Evolutionary conservation across 2,113 vertebrate species (phyloP).

Genomic region (Rhizomys pruinosus): DNA sequence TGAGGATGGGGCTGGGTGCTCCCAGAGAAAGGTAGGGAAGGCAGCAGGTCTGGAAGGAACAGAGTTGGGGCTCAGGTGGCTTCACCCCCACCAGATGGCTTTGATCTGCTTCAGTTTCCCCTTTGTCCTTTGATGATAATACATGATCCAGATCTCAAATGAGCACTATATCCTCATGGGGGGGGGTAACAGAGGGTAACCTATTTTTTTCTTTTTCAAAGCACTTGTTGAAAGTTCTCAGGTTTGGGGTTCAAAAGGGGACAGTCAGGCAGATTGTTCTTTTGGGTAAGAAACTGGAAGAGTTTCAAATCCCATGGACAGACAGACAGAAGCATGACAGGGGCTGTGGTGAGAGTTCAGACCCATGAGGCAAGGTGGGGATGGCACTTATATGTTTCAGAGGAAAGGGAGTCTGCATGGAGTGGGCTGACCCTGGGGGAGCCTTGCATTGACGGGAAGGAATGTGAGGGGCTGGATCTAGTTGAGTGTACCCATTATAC

Average conservation of each 20-base stretch:
- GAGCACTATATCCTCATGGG: not conserved
- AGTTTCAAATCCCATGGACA: not conserved
- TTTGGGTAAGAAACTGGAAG: not conserved
- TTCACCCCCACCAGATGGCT: too few species aligned
- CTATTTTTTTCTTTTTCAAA: not conserved
- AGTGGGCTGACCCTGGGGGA: not conserved
- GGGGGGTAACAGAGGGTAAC: not conserved
- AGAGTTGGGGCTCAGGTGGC: not conserved
- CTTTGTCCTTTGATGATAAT: not conserved
- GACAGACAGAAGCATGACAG: not conserved
- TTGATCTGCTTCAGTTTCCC: not conserved
- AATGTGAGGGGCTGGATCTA: too few species aligned
- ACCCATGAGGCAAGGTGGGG: not conserved
- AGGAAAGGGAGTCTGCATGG: not conserved
- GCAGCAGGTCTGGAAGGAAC: not conserved
- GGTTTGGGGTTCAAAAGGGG: not conserved
- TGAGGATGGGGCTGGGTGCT: too few species aligned
- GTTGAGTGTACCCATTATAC: not conserved
- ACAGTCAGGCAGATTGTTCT: not conserved
- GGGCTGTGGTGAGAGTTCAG: not conserved
- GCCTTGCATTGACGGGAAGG: not conserved
- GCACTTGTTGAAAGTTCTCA: not conserved
- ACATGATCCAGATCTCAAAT: not conserved
- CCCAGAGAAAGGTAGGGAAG: not conserved
- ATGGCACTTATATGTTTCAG: not conserved